Conservation (phyloP, 37 sponge, comb jelly and placozoan genomes). For the Bolinopsis microptera region DNA sequence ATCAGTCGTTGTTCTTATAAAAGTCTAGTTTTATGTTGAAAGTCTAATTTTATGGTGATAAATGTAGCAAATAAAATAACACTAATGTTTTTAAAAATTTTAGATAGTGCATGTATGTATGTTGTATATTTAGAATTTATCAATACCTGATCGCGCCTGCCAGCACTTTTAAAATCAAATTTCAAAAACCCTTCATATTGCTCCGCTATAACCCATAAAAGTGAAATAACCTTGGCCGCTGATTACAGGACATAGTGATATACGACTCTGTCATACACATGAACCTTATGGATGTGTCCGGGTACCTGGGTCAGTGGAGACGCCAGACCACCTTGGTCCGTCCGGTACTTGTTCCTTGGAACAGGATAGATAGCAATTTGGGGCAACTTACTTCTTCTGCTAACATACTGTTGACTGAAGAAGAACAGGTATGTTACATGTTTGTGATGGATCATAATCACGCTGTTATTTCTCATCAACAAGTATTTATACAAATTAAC, state of each 20-base stretch:
- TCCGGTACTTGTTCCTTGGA: not conserved
- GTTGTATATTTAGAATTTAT: too few relatives aligned
- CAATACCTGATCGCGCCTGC: too few relatives aligned
- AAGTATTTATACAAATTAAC: not conserved
- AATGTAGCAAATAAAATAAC: too few relatives aligned
- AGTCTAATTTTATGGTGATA: too few relatives aligned
- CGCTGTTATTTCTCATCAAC: not conserved
- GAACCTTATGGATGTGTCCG: not conserved
- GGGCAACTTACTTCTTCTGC: not conserved
- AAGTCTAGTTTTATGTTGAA: too few relatives aligned
- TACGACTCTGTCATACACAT: slow-evolving; percentile 37
- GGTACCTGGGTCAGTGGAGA: not conserved
- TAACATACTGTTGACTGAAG: not conserved
- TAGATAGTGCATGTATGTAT: too few relatives aligned
- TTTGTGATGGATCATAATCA: not conserved
- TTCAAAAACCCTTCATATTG: too few relatives aligned
- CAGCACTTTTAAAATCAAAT: too few relatives aligned
- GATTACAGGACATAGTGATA: not conserved
- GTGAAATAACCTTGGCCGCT: too few relatives aligned
- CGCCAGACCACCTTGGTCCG: not conserved
- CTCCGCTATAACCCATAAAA: too few relatives aligned
- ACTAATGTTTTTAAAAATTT: too few relatives aligned
- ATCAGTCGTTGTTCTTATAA: too few relatives aligned
- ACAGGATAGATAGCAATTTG: not conserved
- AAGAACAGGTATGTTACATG: not conserved